These are phyloP conservation scores for Erynnis tages DNA, from an alignment of 2,888 invertebrate species.

Conservation along the genomic window DNA sequence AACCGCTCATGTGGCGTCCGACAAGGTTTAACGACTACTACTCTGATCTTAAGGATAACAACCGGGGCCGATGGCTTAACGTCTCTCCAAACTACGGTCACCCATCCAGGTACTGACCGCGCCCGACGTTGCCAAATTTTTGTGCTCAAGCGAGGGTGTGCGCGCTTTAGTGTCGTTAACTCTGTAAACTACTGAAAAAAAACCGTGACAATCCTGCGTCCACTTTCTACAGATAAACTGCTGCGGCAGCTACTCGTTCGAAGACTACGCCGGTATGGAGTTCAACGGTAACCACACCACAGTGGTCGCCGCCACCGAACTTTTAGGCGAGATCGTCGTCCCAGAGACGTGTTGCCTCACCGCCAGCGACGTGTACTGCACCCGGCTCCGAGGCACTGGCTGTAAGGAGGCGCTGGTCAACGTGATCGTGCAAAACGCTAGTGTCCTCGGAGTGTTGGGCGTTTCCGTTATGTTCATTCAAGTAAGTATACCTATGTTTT, in stretches of 20 bases:
- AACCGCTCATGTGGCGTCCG: too few relatives aligned
- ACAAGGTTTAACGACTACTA: too few relatives aligned
- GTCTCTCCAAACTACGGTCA: too few relatives aligned
- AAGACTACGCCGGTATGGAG: conserved; percentile 56
- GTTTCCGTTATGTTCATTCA: conserved; percentile 74
- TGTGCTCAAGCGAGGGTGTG: too few relatives aligned
- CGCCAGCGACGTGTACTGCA: conserved; percentile 43
- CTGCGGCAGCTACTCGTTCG: conserved; percentile 59
- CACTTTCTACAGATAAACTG: conserved; percentile 56
- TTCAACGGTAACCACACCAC: conserved; percentile 54
- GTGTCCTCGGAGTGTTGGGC: conserved; percentile 66
- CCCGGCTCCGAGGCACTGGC: conserved; percentile 46
- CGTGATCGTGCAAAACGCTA: conserved; percentile 59
- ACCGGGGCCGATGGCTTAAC: too few relatives aligned
- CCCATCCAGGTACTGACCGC: too few relatives aligned
- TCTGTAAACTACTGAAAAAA: too few relatives aligned
- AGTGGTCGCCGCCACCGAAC: conserved; percentile 44
- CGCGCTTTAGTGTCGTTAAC: too few relatives aligned
- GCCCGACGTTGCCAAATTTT: too few relatives aligned
- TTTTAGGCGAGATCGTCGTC: conserved; percentile 44
- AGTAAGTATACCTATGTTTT: conserved; percentile 43
- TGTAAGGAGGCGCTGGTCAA: conserved; percentile 57
- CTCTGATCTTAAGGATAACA: too few relatives aligned
- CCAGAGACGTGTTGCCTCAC: conserved; percentile 57
- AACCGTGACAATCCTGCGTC: background rate